These are phyloP conservation scores for Podargus strigoides DNA, from an alignment of 2,797 vertebrate genomes.

Conservation along the genomic window DNA sequence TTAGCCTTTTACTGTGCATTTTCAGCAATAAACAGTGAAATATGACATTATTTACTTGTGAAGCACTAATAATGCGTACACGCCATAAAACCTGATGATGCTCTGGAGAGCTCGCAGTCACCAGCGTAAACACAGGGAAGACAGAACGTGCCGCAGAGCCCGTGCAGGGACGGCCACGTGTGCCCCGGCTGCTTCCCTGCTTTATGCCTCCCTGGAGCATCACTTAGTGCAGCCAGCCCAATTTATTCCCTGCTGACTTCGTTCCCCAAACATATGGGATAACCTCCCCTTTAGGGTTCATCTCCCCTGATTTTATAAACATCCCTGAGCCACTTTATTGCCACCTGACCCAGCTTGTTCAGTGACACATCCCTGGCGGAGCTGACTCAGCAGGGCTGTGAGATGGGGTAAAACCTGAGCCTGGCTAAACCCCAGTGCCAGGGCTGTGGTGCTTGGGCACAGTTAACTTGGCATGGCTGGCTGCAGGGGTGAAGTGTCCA, in stretches of 20 bases:
- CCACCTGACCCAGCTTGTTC: not conserved
- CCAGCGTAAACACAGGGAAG: not conserved
- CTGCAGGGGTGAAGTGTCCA: not conserved
- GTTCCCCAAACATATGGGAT: not conserved
- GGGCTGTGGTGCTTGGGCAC: not conserved
- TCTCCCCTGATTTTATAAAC: not conserved
- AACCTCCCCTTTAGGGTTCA: slow-evolving; percentile 34
- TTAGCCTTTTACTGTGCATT: slow-evolving; percentile 56
- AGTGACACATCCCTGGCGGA: not conserved
- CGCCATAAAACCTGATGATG: slow-evolving; percentile 38
- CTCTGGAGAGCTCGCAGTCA: slow-evolving; percentile 12
- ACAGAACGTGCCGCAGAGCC: not conserved
- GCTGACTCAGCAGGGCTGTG: not conserved
- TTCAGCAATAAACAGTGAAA: slow-evolving; percentile 59
- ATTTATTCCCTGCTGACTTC: not conserved
- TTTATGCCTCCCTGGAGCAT: slow-evolving; percentile 7
- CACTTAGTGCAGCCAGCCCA: not conserved
- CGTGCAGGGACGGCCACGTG: not conserved
- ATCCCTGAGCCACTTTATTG: not conserved
- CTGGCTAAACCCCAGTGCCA: not conserved
- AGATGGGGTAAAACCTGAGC: slow-evolving; percentile 6
- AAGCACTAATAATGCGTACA: slow-evolving; percentile 55
- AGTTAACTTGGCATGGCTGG: not conserved
- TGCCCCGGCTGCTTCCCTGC: not conserved
- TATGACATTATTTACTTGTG: slow-evolving; percentile 63